Evolutionary conservation across 2,888 invertebrate species (phyloP).

Genomic region (Tiliacea citrago): DNA sequence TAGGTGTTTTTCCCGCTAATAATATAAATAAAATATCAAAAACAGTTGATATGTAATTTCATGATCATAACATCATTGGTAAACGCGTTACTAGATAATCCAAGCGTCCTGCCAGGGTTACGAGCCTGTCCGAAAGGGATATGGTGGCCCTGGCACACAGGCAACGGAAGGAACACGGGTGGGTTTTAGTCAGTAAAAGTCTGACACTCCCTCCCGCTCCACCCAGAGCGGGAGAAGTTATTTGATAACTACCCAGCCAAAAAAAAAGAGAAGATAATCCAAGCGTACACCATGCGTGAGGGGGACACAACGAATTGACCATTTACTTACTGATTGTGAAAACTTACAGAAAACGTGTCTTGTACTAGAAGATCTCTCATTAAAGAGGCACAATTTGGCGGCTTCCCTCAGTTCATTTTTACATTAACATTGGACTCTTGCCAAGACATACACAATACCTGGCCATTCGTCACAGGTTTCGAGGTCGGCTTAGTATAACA

Average conservation of each 20-base stretch:
- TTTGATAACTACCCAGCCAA: too few species aligned
- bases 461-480: constrained; percentile 75
- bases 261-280: too few species aligned
- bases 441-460: constrained; percentile 80
- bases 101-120: too few species aligned
- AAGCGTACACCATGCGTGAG: constrained; percentile 23
- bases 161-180: too few species aligned
- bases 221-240: too few species aligned
- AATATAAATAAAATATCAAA: constrained; percentile 21
- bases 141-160: too few species aligned
- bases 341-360: constrained; percentile 35
- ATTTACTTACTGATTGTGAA: constrained; percentile 44
- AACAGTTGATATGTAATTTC: constrained; percentile 12
- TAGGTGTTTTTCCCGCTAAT: constrained; percentile 19
- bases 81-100: constrained; percentile 29
- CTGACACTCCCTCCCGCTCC: too few species aligned
- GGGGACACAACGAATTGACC: constrained; percentile 57
- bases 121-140: too few species aligned
- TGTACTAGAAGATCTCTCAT: constrained; percentile 53
- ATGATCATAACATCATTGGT: constrained; percentile 26
- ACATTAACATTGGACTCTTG: constrained; percentile 79
- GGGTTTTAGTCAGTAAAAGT: too few species aligned
- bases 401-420: constrained; percentile 72
- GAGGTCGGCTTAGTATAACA: constrained; percentile 72
- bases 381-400: constrained; percentile 69